Evolutionary conservation across 2,797 vertebrate genomes (phyloP).

Genomic region (Echeneis naucrates): DNA sequence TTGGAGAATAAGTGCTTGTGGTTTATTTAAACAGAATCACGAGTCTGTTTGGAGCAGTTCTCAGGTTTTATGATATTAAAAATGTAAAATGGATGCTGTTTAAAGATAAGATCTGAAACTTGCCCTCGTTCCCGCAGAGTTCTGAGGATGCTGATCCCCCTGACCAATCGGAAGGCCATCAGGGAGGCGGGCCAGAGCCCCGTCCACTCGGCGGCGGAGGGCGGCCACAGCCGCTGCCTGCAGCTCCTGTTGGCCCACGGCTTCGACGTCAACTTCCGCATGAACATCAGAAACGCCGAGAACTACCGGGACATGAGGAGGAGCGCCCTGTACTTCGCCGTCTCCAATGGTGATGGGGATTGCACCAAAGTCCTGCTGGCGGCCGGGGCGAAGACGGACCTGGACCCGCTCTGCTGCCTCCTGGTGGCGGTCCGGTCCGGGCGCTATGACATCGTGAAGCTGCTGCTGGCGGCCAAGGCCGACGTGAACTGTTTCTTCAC

Average conservation of each 20-base stretch:
- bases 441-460: slow-evolving; percentile 85
- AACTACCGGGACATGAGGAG: slow-evolving; percentile 87
- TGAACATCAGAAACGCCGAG: slow-evolving; percentile 85
- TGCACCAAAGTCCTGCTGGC: slow-evolving; percentile 85
- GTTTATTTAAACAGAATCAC: no score
- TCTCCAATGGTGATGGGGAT: slow-evolving; percentile 87
- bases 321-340: slow-evolving; percentile 86
- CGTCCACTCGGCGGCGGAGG: slow-evolving; percentile 88
- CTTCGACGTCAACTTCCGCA: slow-evolving; percentile 87
- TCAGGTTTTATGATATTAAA: no score
- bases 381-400: slow-evolving; percentile 87
- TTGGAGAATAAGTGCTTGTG: no score
- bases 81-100: background rate
- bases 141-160: slow-evolving; percentile 88
- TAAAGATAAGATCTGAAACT: background rate
- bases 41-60: no score
- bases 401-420: slow-evolving; percentile 90
- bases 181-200: slow-evolving; percentile 81
- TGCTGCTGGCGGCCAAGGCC: slow-evolving; percentile 87
- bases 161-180: slow-evolving; percentile 87
- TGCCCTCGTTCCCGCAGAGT: slow-evolving; percentile 71
- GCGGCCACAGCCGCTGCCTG: slow-evolving; percentile 86
- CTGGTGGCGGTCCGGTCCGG: slow-evolving; percentile 89
- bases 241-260: slow-evolving; percentile 84
- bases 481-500: slow-evolving; percentile 92